These are phyloP conservation scores for Monodelphis domestica DNA, from an alignment of 2,797 vertebrate species.

Conservation along the genomic window DNA sequence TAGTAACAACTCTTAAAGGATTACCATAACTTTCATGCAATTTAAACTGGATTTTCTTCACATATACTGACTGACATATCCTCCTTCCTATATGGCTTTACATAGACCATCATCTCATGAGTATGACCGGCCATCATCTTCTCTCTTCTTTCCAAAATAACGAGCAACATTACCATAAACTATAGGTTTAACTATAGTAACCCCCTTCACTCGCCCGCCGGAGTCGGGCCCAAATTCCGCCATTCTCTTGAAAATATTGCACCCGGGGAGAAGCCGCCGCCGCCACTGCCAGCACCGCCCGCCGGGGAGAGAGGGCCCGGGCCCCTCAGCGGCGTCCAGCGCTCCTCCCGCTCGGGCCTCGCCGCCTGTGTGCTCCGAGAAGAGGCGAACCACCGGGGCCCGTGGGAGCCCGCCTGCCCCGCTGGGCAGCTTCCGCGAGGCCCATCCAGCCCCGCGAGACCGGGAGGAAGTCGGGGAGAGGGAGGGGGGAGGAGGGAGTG, in stretches of 20 bases:
- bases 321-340: conserved; percentile 51
- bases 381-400: background rate
- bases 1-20: conserved; percentile 97
- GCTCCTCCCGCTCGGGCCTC: conserved; percentile 42
- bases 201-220: conserved; percentile 97
- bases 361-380: background rate
- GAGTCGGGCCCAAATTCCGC: conserved; percentile 99
- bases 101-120: conserved; percentile 98
- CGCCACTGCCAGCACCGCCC: conserved; percentile 38
- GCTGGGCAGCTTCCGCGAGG: background rate
- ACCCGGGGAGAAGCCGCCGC: conserved; percentile 72
- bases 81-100: conserved; percentile 98
- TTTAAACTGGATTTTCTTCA: conserved; percentile 99
- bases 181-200: conserved; percentile 97
- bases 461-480: rapidly evolving
- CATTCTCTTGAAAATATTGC: conserved; percentile 99
- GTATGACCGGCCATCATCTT: conserved; percentile 98
- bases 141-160: conserved; percentile 98
- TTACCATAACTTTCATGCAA: conserved; percentile 98
- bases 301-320: conserved; percentile 27
- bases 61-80: conserved; percentile 99
- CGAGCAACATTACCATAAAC: conserved; percentile 98
- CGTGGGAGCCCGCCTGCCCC: background rate
- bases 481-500: background rate
- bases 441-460: conserved; percentile 27